A percentile compares a stretch with the other conserved stretches of the same genome.
Conservation (phyloP, 1,140 invertebrate genomes). For the Drosophila parvula region DNA sequence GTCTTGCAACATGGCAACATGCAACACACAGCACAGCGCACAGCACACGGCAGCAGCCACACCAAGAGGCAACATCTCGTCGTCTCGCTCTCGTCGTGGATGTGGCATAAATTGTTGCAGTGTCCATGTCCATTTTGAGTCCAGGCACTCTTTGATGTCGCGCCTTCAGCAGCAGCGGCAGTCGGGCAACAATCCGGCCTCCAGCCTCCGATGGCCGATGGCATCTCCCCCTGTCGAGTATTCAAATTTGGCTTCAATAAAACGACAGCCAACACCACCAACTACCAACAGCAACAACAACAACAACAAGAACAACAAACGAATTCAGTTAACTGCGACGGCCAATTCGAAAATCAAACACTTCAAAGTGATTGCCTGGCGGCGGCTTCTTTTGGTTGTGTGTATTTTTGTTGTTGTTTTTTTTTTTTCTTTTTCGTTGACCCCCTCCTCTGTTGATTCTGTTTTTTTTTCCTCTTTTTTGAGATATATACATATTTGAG, state of each 20-base stretch:
- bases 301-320: slow-evolving; percentile 30
- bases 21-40: slow-evolving; percentile 33
- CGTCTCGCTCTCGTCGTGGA: slow-evolving; percentile 25
- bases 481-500: slow-evolving; percentile 42
- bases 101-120: slow-evolving; percentile 80
- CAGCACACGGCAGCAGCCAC: slow-evolving; percentile 13
- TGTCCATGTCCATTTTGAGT: slow-evolving; percentile 80
- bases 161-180: slow-evolving; percentile 47
- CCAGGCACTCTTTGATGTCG: slow-evolving; percentile 82
- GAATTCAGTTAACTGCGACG: slow-evolving; percentile 58
- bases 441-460: slow-evolving; percentile 38
- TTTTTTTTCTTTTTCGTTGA: neutral
- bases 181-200: slow-evolving; percentile 9
- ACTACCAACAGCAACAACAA: slow-evolving; percentile 24
- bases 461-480: slow-evolving; percentile 12
- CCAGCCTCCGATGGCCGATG: slow-evolving; percentile 21
- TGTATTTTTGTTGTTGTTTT: slow-evolving; percentile 21
- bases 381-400: slow-evolving; percentile 74
- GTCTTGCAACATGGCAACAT: slow-evolving; percentile 55
- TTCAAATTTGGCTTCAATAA: slow-evolving; percentile 83
- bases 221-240: slow-evolving; percentile 69
- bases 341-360: slow-evolving; percentile 81
- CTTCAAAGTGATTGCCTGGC: slow-evolving; percentile 75
- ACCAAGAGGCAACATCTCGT: slow-evolving; percentile 21
- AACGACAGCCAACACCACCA: slow-evolving; percentile 78